Percentiles rank a stretch among this genome's conserved stretches.
phyloP scores from a whole-genome alignment of 2,888 invertebrate genomes.

The Amiota communis region DNA sequence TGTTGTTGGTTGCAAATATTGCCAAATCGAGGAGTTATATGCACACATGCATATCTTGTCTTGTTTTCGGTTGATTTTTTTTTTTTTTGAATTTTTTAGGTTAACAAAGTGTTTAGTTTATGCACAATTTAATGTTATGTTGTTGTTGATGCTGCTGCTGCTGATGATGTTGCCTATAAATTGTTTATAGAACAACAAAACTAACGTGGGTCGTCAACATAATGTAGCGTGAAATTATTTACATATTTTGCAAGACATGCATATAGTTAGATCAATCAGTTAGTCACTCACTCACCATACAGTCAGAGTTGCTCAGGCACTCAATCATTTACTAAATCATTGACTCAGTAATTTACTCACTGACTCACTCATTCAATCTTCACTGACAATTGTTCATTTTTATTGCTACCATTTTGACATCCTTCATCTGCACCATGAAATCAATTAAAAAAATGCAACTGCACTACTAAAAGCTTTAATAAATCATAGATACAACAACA shows the following conservation, averaged over 20 bases:
- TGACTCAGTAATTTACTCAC: no score
- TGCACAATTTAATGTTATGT: slow-evolving; percentile 17
- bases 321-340: no score
- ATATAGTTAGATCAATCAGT: no score
- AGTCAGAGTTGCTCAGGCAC: no score
- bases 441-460: slow-evolving; percentile 17
- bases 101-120: slow-evolving; percentile 24
- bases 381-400: no score
- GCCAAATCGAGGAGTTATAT: slow-evolving; percentile 18
- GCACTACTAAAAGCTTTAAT: background rate
- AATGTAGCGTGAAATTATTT: slow-evolving; percentile 21
- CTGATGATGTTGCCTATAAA: no score
- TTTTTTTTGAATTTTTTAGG: background rate
- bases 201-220: background rate
- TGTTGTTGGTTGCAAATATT: slow-evolving; percentile 6
- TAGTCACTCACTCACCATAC: no score
- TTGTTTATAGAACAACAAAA: no score
- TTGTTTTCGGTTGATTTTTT: background rate
- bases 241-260: background rate
- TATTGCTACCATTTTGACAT: background rate
- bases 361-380: no score
- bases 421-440: background rate
- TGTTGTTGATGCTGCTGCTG: no score
- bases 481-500: slow-evolving; percentile 26
- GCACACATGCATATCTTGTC: background rate